Base-by-base conservation (phyloP, 1,140 invertebrate species). In the Aradophagus sp. region DNA sequence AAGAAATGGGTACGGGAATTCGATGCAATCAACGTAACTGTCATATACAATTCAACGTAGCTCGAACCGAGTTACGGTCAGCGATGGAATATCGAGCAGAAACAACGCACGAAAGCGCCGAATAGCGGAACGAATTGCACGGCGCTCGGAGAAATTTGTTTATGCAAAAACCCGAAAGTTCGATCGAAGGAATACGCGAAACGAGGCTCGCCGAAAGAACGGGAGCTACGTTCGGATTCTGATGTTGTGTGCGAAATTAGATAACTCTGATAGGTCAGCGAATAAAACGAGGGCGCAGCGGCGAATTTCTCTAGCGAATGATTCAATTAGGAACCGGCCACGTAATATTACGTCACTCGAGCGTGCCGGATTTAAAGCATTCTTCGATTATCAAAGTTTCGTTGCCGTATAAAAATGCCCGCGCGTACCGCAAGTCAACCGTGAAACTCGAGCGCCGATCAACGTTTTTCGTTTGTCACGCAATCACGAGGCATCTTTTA, bases 211-310 rank as follows among this genome's bases (percentile, higher is more conserved):
- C n/a, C n/a, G n/a, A n/a, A n/a, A n/a, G n/a, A n/a, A n/a, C n/a
- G n/a, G n/a, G 13, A 34, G 31, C 4, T 8, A 19, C 12, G 14
- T 35, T 12, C 23, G n/a, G 34, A 55, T 8, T 32, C 2, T 42
- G 34, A 42, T 2, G 20, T 12, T 19, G 11, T 29, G 16, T 50
- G 16, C 13, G 10, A 55, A 34, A 34, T 20, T 32, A 13, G 11
- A 42, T 31, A 34, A 32, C 29, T 41, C 12, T 31, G 27, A 53
- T 32, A 41, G 36, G 50, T 23, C 50, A 41, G 15, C 23, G 11
- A 53, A 53, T 53, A 42, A 41, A 12, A 32, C 11, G 16, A 41
- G 7, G n/a, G 20, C 8, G 15, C 19, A 36, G 31, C 2, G 17
- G 12, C 10, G 29, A 36, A 26, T 11, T 17, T 5, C 17, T 27